Percentiles rank a stretch among this genome's conserved stretches.
Conservation (phyloP, 2,888 invertebrate genomes). For the Sisyra terminalis region DNA sequence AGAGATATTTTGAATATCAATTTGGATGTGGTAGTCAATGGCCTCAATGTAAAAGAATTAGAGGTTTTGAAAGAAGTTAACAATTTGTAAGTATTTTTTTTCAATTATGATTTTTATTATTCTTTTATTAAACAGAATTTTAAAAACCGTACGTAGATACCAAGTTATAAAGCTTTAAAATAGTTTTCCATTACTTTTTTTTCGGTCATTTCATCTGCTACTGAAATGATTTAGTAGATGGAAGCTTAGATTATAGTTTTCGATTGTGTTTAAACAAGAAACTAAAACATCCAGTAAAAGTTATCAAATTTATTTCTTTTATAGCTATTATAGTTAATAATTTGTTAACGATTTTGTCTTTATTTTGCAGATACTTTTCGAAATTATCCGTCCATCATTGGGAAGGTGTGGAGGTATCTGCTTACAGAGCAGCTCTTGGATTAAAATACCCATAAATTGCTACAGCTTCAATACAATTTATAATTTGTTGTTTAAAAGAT, state of each 20-base stretch:
- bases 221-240: too few species aligned
- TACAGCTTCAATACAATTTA: background rate
- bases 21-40: slow-evolving; percentile 41
- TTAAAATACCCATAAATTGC: slow-evolving; percentile 3
- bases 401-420: slow-evolving; percentile 45
- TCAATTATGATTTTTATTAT: too few species aligned
- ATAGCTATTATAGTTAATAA: too few species aligned
- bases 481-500: background rate
- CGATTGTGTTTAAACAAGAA: too few species aligned
- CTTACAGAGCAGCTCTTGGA: slow-evolving; percentile 25
- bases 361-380: slow-evolving; percentile 25
- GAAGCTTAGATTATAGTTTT: too few species aligned
- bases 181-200: too few species aligned
- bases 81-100: slow-evolving; percentile 30
- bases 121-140: slow-evolving; percentile 4
- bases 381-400: slow-evolving; percentile 34
- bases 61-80: slow-evolving; percentile 41
- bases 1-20: slow-evolving; percentile 42
- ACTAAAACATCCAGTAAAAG: too few species aligned
- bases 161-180: too few species aligned
- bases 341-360: background rate
- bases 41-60: slow-evolving; percentile 48
- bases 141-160: too few species aligned
- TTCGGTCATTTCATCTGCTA: too few species aligned
- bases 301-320: too few species aligned